Evolutionary conservation across 2,113 vertebrate genomes (phyloP), one percentile per base, ranked within the genome.

Genomic region (Oostethus manadensis): DNA sequence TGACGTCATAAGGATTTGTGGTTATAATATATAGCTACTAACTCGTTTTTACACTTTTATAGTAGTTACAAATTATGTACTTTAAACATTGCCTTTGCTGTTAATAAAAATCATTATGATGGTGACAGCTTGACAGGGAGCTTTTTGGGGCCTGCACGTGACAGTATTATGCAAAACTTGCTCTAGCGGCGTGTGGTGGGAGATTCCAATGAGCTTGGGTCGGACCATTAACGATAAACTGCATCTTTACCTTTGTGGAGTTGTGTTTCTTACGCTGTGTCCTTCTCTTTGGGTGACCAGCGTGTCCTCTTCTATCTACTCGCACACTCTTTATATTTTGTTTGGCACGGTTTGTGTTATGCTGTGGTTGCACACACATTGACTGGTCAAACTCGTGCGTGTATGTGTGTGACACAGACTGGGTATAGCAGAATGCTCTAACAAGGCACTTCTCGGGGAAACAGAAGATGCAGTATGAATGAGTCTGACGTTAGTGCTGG

Each of bases 391-490:
- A 51, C 58, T 40, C 58, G 60, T 49, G 57, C 60, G 60, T 48
- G 68, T 42, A 56, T 45, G 51, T 64, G 56, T 21, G 51, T n/a
- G 22, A 3, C 38, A 3, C 5, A 50, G 43, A 47, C 43, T 26
- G 22, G 26, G 43, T 14, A 10, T 46, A 44, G 53, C 62, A 63
- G 29, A 72, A 61, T 55, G 68, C 71, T 42, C 13, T 42, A 79
- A 84, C 76, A 74, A 73, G 70, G 66, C 78, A 81, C 72, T 76
- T 82, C 84, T 71, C 51, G 62, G 69, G 49, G 64, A 66, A 76
- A 80, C 79, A 84, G 85, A 82, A 79, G 74, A 84, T 66, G 64
- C 73, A 71, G 65, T 85, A 76, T 87, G 81, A 83, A 80, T 76
- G 73, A 77, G 64, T 73, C 71, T 80, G 84, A 84, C 76, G 79